phyloP scores from a whole-genome alignment of 2,888 invertebrate species.

The Lithodes maja region DNA sequence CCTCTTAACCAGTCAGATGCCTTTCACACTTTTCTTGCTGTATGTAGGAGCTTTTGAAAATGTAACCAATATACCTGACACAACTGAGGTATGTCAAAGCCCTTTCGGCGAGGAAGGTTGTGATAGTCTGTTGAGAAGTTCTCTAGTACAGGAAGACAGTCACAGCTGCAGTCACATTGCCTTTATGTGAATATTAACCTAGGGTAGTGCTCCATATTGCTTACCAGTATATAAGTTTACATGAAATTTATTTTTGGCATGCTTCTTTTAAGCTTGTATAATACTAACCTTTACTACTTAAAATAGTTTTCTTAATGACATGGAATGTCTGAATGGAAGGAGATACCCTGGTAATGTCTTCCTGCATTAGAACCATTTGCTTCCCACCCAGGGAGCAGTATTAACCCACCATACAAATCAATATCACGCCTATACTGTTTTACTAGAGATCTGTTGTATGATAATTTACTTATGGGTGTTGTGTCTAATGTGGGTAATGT shows the following conservation, averaged over 20 bases:
- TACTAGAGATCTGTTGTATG: slow-evolving; percentile 65
- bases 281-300: slow-evolving; percentile 45
- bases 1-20: slow-evolving; percentile 62
- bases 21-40: slow-evolving; percentile 63
- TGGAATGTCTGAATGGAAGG: slow-evolving; percentile 39
- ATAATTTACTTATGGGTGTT: slow-evolving; percentile 63
- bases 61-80: slow-evolving; percentile 34
- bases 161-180: slow-evolving; percentile 58
- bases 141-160: slow-evolving; percentile 61
- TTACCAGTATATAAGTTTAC: slow-evolving; percentile 26
- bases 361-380: slow-evolving; percentile 42
- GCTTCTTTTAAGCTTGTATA: slow-evolving; percentile 42
- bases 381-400: slow-evolving; percentile 36
- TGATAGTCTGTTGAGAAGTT: slow-evolving; percentile 52
- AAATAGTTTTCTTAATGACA: slow-evolving; percentile 31
- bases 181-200: slow-evolving; percentile 53
- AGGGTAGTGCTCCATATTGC: slow-evolving; percentile 60
- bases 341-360: slow-evolving; percentile 50
- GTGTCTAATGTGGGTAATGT: slow-evolving; percentile 64
- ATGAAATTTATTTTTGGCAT: slow-evolving; percentile 38
- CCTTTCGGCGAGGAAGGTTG: slow-evolving; percentile 51
- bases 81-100: slow-evolving; percentile 33
- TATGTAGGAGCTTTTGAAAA: slow-evolving; percentile 50
- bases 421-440: slow-evolving; percentile 49
- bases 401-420: slow-evolving; percentile 60